Conservation (phyloP, 2,113 vertebrate genomes). For the Kobus ellipsiprymnus region DNA sequence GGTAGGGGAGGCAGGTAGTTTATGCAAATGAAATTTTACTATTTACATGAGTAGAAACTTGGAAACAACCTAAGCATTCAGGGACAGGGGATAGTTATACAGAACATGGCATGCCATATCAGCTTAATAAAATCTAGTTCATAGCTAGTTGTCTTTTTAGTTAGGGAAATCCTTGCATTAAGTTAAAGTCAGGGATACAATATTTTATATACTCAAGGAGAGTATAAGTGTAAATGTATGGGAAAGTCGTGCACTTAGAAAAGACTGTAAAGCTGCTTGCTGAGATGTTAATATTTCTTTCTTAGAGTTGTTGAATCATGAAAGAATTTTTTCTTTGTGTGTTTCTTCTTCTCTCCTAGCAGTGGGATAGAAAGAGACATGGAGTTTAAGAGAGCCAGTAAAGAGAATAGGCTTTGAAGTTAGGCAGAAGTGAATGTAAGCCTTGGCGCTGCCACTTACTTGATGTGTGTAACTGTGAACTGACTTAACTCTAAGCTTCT, state of each 20-base stretch:
- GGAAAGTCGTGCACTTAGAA: background rate
- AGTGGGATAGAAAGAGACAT: background rate
- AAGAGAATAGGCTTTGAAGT: background rate
- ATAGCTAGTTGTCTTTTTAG: background rate
- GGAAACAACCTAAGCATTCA: background rate
- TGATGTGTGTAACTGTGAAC: background rate
- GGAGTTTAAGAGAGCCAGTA: background rate
- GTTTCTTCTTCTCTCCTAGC: background rate
- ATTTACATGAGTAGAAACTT: background rate
- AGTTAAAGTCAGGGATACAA: background rate
- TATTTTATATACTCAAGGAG: background rate
- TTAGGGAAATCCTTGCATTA: background rate
- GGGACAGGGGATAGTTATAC: background rate
- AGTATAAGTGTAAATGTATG: background rate
- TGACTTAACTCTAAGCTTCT: background rate
- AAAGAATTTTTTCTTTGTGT: background rate
- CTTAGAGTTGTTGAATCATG: background rate
- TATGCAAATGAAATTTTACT: background rate
- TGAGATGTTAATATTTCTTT: constrained; percentile 5
- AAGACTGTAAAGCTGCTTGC: background rate
- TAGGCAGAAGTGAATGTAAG: background rate
- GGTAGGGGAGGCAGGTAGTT: too few relatives aligned
- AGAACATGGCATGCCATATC: background rate
- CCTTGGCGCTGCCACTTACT: background rate
- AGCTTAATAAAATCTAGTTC: background rate